These are phyloP conservation scores for Salvelinus fontinalis DNA, from an alignment of 2,113 vertebrate species.

Conservation along the genomic window DNA sequence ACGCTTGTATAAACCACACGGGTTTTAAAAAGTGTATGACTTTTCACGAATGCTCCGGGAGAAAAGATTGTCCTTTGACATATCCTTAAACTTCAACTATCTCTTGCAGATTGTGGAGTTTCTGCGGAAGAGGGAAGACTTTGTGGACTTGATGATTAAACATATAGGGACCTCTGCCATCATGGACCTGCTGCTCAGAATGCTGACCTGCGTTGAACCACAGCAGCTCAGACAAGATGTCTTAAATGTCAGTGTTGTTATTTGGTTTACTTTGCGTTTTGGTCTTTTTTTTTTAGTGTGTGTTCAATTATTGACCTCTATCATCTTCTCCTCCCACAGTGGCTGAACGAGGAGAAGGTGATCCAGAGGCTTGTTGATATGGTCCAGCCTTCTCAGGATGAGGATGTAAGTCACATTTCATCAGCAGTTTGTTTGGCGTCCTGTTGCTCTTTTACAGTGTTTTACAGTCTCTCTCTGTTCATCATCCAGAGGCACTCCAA, in stretches of 20 bases:
- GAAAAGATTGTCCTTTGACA: too few relatives aligned
- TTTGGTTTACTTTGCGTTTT: not conserved
- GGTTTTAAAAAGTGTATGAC: not conserved
- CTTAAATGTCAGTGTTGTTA: conserved; percentile 80
- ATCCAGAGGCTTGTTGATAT: conserved; percentile 96
- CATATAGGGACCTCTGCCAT: conserved; percentile 98
- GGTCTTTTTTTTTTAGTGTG: not conserved
- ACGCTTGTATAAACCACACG: not conserved
- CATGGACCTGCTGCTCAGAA: conserved; percentile 95
- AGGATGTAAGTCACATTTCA: conserved; percentile 86
- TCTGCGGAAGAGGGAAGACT: conserved; percentile 91
- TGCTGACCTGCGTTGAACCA: conserved; percentile 97
- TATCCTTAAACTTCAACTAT: too few relatives aligned
- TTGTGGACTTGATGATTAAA: conserved; percentile 96
- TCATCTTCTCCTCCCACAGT: conserved; percentile 67
- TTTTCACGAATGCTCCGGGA: not conserved
- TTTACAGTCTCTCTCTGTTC: conserved; percentile 12
- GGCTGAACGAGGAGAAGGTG: conserved; percentile 95
- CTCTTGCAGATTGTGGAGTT: conserved; percentile 89
- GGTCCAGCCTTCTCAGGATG: conserved; percentile 94
- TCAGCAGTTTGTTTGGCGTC: not conserved
- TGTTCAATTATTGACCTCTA: not conserved
- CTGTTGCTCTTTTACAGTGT: not conserved
- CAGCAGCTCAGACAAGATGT: conserved; percentile 95
- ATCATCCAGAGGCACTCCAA: conserved; percentile 91